These are phyloP conservation scores for Parnassius mnemosyne DNA, from an alignment of 2,888 invertebrate genomes.

Conservation along the genomic window DNA sequence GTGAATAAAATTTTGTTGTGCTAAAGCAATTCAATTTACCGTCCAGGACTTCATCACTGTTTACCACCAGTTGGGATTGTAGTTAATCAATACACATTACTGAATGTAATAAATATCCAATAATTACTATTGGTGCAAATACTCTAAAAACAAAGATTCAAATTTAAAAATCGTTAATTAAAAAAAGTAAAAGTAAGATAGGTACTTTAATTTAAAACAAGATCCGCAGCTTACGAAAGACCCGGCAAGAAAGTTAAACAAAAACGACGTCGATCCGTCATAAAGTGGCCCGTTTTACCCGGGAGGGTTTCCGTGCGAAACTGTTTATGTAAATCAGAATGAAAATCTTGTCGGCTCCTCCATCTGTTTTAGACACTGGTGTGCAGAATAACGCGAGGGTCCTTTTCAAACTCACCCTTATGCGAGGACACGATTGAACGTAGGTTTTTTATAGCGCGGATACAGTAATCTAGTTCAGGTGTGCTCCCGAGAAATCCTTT, in stretches of 20 bases:
- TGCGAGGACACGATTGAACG: slow-evolving; percentile 60
- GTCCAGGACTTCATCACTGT: no score
- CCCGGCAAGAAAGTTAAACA: slow-evolving; percentile 30
- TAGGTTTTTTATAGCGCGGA: slow-evolving; percentile 67
- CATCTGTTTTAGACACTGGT: slow-evolving; percentile 54
- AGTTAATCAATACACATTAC: no score
- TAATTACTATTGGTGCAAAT: background rate
- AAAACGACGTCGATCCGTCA: slow-evolving; percentile 37
- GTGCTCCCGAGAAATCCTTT: slow-evolving; percentile 67
- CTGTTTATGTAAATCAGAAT: slow-evolving; percentile 64
- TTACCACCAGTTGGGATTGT: no score
- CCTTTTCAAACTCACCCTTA: slow-evolving; percentile 65
- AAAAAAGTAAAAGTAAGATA: slow-evolving; percentile 10
- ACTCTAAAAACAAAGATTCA: slow-evolving; percentile 8
- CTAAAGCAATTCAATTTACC: no score
- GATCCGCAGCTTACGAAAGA: slow-evolving; percentile 18
- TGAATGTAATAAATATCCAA: no score
- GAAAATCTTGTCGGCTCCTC: slow-evolving; percentile 50
- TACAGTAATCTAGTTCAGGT: slow-evolving; percentile 78
- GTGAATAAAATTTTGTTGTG: no score
- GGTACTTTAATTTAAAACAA: slow-evolving; percentile 25
- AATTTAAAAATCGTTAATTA: slow-evolving; percentile 1
- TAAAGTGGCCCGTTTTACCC: slow-evolving; percentile 44
- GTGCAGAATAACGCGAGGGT: slow-evolving; percentile 52
- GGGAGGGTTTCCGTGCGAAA: slow-evolving; percentile 45